Conservation (phyloP, 2,888 invertebrate genomes). For the Stenichneumon culpator region DNA sequence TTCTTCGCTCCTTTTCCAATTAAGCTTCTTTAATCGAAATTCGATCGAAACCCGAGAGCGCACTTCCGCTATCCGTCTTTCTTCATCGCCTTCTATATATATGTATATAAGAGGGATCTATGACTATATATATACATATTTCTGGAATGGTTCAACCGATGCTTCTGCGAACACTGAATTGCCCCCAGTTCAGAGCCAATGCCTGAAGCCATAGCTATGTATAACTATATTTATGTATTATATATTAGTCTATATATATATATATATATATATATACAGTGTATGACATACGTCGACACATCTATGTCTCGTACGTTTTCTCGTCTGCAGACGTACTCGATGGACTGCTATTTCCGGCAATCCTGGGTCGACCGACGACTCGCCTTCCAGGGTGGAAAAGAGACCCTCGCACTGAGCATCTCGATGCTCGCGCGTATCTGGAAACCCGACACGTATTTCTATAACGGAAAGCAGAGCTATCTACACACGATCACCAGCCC, state of each 20-base stretch:
- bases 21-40: slow-evolving; percentile 53
- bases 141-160: not conserved
- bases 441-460: slow-evolving; percentile 95
- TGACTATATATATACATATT: not conserved
- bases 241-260: not conserved
- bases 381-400: slow-evolving; percentile 89
- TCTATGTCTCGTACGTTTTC: slow-evolving; percentile 34
- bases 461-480: slow-evolving; percentile 93
- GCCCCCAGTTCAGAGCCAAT: slow-evolving; percentile 12
- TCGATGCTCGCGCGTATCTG: slow-evolving; percentile 93
- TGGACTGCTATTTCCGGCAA: slow-evolving; percentile 96
- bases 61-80: slow-evolving; percentile 4
- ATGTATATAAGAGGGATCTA: not conserved
- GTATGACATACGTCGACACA: slow-evolving; percentile 15
- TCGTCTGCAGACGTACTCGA: slow-evolving; percentile 90
- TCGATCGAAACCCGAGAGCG: slow-evolving; percentile 54
- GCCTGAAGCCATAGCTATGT: slow-evolving; percentile 9
- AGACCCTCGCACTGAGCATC: slow-evolving; percentile 91
- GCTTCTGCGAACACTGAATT: slow-evolving; percentile 9
- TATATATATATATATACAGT: not conserved
- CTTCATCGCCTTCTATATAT: slow-evolving; percentile 20
- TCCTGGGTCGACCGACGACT: slow-evolving; percentile 93
- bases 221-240: slow-evolving; percentile 6
- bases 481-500: slow-evolving; percentile 94
- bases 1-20: slow-evolving; percentile 55